Percentiles rank a stretch among this genome's conserved stretches.
phyloP scores from a whole-genome alignment of 37 sponge, comb jelly and placozoan species.

The Spongilla lacustris region DNA sequence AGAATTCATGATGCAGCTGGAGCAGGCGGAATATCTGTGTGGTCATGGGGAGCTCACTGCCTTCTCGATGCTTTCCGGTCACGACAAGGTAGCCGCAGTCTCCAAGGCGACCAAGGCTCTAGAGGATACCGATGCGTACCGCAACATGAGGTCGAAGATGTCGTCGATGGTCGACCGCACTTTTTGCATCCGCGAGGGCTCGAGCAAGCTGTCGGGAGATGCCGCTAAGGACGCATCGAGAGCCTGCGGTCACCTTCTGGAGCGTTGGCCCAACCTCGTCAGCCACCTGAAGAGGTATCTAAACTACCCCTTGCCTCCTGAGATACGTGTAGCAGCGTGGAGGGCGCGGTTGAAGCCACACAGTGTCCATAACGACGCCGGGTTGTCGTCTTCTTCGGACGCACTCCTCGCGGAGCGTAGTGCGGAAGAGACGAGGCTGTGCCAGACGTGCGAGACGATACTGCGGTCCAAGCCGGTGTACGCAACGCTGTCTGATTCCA shows the following conservation, averaged over 20 bases:
- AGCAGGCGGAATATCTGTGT: background rate
- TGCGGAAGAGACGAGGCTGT: background rate
- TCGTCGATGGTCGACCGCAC: background rate
- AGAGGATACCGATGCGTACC: background rate
- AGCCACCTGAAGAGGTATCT: background rate
- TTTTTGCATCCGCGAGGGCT: background rate
- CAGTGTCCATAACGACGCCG: background rate
- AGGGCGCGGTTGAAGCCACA: background rate
- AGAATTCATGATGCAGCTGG: conserved; percentile 13
- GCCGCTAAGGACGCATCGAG: background rate
- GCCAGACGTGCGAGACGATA: conserved; percentile 10
- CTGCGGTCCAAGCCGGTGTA: conserved; percentile 12
- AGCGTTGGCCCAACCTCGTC: conserved; percentile 16
- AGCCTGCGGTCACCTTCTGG: conserved; percentile 9
- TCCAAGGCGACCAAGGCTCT: conserved; percentile 6
- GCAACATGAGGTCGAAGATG: background rate
- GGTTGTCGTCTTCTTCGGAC: background rate
- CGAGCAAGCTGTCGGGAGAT: background rate
- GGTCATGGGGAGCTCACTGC: background rate
- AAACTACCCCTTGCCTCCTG: conserved; percentile 13
- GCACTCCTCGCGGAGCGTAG: background rate
- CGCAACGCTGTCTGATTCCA: background rate
- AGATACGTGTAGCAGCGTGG: conserved; percentile 4
- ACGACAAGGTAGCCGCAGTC: conserved; percentile 17
- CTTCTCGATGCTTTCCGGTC: conserved; percentile 3